Evolutionary conservation across 2,888 invertebrate species (phyloP).

Genomic region (Leucoptera coffeella): DNA sequence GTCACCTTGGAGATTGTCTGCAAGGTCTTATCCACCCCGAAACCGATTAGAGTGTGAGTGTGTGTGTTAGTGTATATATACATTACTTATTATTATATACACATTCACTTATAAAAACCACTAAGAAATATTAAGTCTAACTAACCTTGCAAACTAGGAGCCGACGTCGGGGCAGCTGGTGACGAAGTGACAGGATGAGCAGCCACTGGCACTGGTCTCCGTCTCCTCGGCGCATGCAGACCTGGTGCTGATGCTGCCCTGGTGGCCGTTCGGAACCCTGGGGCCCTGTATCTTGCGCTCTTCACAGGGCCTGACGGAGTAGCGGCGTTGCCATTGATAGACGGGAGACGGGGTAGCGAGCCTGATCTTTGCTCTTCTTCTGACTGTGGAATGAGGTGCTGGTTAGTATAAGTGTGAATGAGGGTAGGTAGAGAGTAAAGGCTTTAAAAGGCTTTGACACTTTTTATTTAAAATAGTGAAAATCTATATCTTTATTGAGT

Average conservation of each 20-base stretch:
- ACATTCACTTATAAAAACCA: too few species aligned
- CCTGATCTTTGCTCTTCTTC: conserved; percentile 64
- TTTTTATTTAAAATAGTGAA: too few species aligned
- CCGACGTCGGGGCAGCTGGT: conserved; percentile 34
- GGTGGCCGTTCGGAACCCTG: conserved; percentile 72
- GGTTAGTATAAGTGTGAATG: too few species aligned
- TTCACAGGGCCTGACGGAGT: conserved; percentile 64
- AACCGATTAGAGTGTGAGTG: too few species aligned
- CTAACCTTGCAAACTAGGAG: conserved; percentile 57
- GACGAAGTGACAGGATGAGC: conserved; percentile 32
- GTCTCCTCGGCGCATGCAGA: conserved; percentile 61
- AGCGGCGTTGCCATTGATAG: conserved; percentile 31
- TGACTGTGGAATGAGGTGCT: conserved; percentile 18
- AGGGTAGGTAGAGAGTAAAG: too few species aligned
- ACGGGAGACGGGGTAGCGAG: conserved; percentile 69
- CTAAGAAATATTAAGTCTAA: conserved; percentile 8
- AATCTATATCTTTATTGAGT: too few species aligned
- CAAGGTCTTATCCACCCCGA: too few species aligned
- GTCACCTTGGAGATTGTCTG: too few species aligned
- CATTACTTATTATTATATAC: too few species aligned
- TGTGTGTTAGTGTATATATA: too few species aligned
- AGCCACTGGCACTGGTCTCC: conserved; percentile 33
- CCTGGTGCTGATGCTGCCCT: conserved; percentile 72
- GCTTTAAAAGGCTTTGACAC: too few species aligned
- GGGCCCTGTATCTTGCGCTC: conserved; percentile 81